phyloP scores from a whole-genome alignment of 1,140 invertebrate species.

The Drosophila mayri region DNA sequence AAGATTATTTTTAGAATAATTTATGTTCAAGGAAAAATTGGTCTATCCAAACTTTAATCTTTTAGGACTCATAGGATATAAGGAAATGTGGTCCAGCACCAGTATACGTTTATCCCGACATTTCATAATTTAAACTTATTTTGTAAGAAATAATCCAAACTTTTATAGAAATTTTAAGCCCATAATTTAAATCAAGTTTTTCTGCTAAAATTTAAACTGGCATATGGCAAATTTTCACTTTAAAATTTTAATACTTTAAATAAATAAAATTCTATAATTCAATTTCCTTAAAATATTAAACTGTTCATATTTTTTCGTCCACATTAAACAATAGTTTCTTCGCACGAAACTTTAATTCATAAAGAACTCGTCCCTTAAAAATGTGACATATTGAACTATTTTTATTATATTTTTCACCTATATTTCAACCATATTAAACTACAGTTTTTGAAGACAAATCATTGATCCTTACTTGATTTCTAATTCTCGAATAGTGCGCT shows the following conservation, averaged over 20 bases:
- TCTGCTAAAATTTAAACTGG: neutral
- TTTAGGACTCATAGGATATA: neutral
- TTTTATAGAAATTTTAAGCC: neutral
- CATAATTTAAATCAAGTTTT: neutral
- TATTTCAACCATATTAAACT: neutral
- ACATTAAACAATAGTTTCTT: too few relatives aligned
- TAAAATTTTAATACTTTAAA: neutral
- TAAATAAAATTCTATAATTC: too few relatives aligned
- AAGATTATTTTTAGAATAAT: neutral
- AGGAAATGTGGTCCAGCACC: neutral
- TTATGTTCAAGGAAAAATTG: too few relatives aligned
- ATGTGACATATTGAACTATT: neutral
- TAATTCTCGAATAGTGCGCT: neutral
- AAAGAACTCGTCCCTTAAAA: neutral
- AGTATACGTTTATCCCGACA: neutral
- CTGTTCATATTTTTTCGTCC: too few relatives aligned
- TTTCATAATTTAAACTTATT: neutral
- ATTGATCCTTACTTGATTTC: conserved; percentile 38
- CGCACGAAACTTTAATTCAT: too few relatives aligned
- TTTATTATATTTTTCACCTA: too few relatives aligned
- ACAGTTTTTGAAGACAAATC: neutral
- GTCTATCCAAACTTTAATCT: neutral
- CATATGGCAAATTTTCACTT: neutral
- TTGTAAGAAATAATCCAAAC: neutral
- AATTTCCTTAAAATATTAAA: too few relatives aligned